phyloP scores from a whole-genome alignment of 2,113 vertebrate species.

The Hyperoodon ampullatus region DNA sequence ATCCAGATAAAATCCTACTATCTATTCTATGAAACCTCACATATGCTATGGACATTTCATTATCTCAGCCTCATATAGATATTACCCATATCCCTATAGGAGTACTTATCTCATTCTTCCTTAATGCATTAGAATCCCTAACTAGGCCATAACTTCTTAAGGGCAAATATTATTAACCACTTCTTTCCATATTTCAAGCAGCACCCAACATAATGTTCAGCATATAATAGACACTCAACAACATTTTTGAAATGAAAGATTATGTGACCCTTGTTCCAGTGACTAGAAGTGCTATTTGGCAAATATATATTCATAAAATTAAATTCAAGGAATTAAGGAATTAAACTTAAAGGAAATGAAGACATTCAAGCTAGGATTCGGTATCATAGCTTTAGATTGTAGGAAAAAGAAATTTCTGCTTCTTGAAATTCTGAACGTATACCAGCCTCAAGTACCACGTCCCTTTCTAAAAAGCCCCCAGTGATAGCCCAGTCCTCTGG shows the following conservation, averaged over 20 bases:
- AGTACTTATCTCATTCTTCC: neutral
- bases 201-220: neutral
- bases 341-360: conserved; percentile 36
- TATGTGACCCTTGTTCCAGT: neutral
- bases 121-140: neutral
- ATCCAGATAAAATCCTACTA: conserved; percentile 28
- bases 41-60: neutral
- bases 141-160: neutral
- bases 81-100: neutral
- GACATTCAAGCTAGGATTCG: neutral
- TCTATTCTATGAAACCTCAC: neutral
- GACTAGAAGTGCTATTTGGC: conserved; percentile 6
- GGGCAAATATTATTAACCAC: neutral
- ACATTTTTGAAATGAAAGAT: neutral
- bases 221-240: neutral
- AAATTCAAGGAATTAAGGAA: conserved; percentile 51
- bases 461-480: neutral
- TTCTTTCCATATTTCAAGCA: conserved; percentile 36
- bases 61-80: neutral
- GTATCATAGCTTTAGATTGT: neutral
- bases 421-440: conserved; percentile 9
- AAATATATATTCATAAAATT: conserved; percentile 59
- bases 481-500: neutral
- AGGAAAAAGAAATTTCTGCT: neutral
- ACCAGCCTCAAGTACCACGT: neutral